phyloP scores from a whole-genome alignment of 1,140 invertebrate genomes.

The Rhysida immarginata region DNA sequence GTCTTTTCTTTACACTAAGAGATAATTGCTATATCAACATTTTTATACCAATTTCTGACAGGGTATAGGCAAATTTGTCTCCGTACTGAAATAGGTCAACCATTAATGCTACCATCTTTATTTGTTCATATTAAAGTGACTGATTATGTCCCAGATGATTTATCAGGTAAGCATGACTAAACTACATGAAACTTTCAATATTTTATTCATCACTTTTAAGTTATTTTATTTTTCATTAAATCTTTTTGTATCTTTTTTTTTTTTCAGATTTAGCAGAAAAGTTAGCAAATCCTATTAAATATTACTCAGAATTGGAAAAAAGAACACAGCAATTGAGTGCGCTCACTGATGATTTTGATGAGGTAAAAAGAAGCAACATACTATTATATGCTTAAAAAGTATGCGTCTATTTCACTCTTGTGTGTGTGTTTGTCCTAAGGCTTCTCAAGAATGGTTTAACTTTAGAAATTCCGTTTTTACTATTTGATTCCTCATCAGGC shows the following conservation, averaged over 20 bases:
- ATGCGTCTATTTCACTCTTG: neutral
- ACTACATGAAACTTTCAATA: no score
- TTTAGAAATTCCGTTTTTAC: neutral
- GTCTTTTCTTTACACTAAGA: no score
- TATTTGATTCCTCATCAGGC: no score
- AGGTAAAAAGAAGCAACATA: slow-evolving; percentile 11
- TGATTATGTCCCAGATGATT: slow-evolving; percentile 90
- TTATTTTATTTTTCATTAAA: neutral
- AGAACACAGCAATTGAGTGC: slow-evolving; percentile 76
- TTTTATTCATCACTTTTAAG: neutral
- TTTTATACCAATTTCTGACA: no score
- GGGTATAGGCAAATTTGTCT: slow-evolving; percentile 44
- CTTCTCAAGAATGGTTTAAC: neutral
- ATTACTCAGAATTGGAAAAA: slow-evolving; percentile 85
- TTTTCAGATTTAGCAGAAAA: slow-evolving; percentile 77
- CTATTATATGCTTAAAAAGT: neutral
- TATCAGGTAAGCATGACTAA: slow-evolving; percentile 45
- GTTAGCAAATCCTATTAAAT: slow-evolving; percentile 92
- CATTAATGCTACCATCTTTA: slow-evolving; percentile 69
- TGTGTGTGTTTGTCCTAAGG: neutral
- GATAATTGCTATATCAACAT: no score
- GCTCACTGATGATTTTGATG: slow-evolving; percentile 61
- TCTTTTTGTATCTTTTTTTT: slow-evolving; percentile 7
- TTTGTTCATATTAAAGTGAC: slow-evolving; percentile 88
- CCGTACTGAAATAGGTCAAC: slow-evolving; percentile 76